phyloP scores from a whole-genome alignment of 2,113 vertebrate species.

The Nesoenas mayeri region DNA sequence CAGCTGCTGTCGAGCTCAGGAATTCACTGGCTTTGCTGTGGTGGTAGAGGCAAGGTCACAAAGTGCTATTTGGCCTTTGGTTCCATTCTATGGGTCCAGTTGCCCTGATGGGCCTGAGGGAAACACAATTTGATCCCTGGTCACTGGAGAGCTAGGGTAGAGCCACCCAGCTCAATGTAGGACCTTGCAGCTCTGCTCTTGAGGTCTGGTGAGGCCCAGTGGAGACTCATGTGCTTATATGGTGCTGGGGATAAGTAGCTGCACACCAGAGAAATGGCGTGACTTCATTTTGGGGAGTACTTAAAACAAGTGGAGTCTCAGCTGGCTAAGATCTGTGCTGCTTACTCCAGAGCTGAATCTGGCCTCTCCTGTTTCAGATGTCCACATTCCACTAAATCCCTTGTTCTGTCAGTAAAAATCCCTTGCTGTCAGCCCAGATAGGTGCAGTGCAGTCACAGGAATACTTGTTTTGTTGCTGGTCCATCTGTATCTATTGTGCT shows the following conservation, averaged over 20 bases:
- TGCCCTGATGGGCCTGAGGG: not conserved
- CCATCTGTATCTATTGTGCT: not conserved
- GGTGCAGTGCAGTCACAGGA: not conserved
- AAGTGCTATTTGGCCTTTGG: not conserved
- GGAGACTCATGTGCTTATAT: not conserved
- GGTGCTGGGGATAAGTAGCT: not conserved
- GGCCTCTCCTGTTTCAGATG: not conserved
- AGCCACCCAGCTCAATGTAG: not conserved
- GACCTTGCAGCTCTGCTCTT: not conserved
- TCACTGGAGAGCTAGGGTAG: too few species aligned
- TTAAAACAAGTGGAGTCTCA: not conserved
- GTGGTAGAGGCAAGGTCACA: not conserved
- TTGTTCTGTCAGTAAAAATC: not conserved
- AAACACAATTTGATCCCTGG: not conserved
- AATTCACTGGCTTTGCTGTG: not conserved
- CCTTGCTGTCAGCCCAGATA: not conserved
- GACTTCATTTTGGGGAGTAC: not conserved
- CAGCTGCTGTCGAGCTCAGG: not conserved
- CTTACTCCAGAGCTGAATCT: not conserved
- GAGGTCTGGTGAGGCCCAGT: not conserved
- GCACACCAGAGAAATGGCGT: not conserved
- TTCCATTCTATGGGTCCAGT: not conserved
- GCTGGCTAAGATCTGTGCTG: not conserved
- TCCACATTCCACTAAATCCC: not conserved
- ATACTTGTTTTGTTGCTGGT: not conserved